Evolutionary conservation across 2,888 invertebrate genomes (phyloP), one percentile per base, ranked within the genome.

Genomic region (Drosophila paramelanica): DNA sequence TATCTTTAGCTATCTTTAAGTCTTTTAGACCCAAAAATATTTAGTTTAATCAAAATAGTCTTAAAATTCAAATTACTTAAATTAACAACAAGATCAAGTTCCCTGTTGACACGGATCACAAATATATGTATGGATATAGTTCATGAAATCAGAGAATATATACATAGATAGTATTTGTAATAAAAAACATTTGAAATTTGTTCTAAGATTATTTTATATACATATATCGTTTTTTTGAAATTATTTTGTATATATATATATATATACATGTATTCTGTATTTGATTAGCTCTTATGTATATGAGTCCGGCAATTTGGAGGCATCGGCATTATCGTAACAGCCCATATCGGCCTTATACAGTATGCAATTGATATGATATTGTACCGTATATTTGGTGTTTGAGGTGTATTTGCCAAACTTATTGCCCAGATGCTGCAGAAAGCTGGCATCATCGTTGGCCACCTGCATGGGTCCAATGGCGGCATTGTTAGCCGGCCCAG

Each of bases 281-380:
- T 11, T 33, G 33, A 33, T 33, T 33, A 11, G 33, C 33, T 11
- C n/a, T 8, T 17, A 46, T 27, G 11, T 3, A 17, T 43, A 36
- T 7, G 62, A 51, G 6, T 77, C 71, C 11, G 59, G 46, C 3
- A 66, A 10, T 11, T 57, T 56, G 11, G 62, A 57, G 6, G 51
- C 33, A 38, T 81, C 67, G 27, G 33, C 36, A n/a, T 71, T 62
- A n/a, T 85, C 76, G 6, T 69, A 81, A 33, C 56, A 52, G 1
- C 81, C 81, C 85, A 81, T 84, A 38, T 81, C 81, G 47, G 82
- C 85, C 43, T 69, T 81, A 31, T 73, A 81, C 7, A 81, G 33
- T 14, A 85, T 73, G 5, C 71, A 61, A 69, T 81, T 81, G 0
- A 81, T 71, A 7, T 81, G 81, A 13, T 73, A 81, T 61, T 81